A percentile compares a stretch with the other conserved stretches of the same genome.
Conservation (phyloP, 2,888 invertebrate genomes). For the Zelleria hepariella region DNA sequence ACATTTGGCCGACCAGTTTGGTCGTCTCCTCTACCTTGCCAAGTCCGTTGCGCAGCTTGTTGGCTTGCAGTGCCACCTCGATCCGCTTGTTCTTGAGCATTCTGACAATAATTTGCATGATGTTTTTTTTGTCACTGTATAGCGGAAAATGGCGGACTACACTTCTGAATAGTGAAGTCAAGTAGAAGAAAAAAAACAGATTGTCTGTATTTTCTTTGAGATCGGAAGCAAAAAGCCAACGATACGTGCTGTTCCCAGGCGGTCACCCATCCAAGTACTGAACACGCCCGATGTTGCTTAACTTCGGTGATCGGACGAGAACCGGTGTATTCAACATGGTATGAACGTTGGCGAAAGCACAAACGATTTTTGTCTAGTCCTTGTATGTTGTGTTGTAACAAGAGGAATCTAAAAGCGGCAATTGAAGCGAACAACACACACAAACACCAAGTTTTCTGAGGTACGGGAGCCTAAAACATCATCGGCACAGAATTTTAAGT, state of each 20-base stretch:
- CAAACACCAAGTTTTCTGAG: no score
- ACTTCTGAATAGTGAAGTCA: neutral
- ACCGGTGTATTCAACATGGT: slow-evolving; percentile 35
- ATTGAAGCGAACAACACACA: no score
- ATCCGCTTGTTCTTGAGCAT: slow-evolving; percentile 80
- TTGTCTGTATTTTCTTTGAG: no score
- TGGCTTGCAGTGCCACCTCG: slow-evolving; percentile 80
- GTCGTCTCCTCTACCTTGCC: slow-evolving; percentile 91
- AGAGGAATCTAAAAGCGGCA: no score
- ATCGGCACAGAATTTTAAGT: no score
- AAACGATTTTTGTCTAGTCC: no score
- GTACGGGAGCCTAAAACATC: no score
- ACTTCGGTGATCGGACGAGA: slow-evolving; percentile 19
- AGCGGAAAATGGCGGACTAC: no score
- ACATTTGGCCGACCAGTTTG: slow-evolving; percentile 83
- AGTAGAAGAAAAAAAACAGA: neutral
- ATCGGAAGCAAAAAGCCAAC: slow-evolving; percentile 33
- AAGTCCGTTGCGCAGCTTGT: slow-evolving; percentile 85
- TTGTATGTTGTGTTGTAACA: no score
- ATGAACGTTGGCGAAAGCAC: slow-evolving; percentile 40
- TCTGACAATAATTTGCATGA: slow-evolving; percentile 40
- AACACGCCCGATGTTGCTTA: slow-evolving; percentile 16
- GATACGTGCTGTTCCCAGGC: slow-evolving; percentile 33
- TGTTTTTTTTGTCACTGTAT: neutral
- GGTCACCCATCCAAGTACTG: slow-evolving; percentile 30